Conservation (phyloP, 2,113 vertebrate genomes). For the Empidonax alnorum region DNA sequence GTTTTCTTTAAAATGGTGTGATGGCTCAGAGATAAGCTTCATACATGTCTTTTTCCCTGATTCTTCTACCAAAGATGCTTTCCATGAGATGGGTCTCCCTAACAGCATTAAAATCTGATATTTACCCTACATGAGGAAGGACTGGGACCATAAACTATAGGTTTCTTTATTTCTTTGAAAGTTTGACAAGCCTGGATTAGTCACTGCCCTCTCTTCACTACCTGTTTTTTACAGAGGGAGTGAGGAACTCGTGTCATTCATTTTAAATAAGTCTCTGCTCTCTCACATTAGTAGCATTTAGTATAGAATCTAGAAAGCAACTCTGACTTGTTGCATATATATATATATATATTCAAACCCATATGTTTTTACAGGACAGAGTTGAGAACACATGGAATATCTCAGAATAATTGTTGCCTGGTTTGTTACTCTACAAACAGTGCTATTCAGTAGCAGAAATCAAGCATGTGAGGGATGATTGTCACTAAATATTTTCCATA, state of each 20-base stretch:
- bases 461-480: background rate
- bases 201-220: background rate
- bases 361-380: background rate
- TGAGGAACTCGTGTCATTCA: background rate
- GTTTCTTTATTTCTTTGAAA: background rate
- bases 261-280: background rate
- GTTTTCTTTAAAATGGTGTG: background rate
- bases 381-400: background rate
- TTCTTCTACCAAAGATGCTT: background rate
- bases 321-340: background rate
- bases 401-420: background rate
- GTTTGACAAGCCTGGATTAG: background rate
- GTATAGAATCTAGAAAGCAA: background rate
- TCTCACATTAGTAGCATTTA: background rate
- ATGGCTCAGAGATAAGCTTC: background rate
- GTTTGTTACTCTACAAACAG: background rate
- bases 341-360: background rate
- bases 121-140: background rate
- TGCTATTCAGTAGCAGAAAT: background rate
- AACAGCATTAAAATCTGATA: background rate
- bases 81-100: background rate
- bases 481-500: background rate
- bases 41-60: background rate
- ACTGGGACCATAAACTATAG: background rate
- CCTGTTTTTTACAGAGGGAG: background rate